Base-by-base conservation (phyloP, 2,888 invertebrate genomes). In the Trichopria drosophilae region DNA sequence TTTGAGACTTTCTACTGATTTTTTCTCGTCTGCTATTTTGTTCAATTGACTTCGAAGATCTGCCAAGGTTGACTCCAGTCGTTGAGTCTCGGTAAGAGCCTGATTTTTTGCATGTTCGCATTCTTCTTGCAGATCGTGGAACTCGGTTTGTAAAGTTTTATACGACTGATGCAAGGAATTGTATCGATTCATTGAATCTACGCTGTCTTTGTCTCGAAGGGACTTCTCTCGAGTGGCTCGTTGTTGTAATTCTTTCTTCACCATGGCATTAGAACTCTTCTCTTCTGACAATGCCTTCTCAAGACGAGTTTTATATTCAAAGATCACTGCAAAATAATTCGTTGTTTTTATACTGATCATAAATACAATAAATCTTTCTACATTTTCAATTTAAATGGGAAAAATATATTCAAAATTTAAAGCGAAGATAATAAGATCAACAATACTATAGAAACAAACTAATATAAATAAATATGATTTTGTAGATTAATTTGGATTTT, bases 271-370 rank as follows among this genome's bases (percentile, higher is more conserved):
- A 5, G 73, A 68, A 22, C 66, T 74, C 43, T 74, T 74, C 55
- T 75, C 75, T 50, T 74, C 74, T 12, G 70, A 67, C 36, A 75
- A 51, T 2, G 71, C 71, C 39, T 73, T 74, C 39, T 75, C 75
- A 47, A 75, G 22, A 0, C 71, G 67, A 4, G 69, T 63, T 59
- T 73, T 74, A 62, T 75, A 75, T 53, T 74, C 73, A 50, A 70
- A 74, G 44, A 74, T 69, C 26, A 74, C 75, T 75, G 60, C 1
- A 60, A 64, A 48, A 24, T 3, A 29, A 54, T 24, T 18, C 4
- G 15, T 23, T n/a, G n/a, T n/a, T n/a, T n/a, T n/a, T n/a, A n/a
- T n/a, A n/a, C n/a, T n/a, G n/a, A n/a, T n/a, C n/a, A n/a, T n/a
- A n/a, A n/a, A n/a, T n/a, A n/a, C n/a, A n/a, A n/a, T n/a, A n/a